Percentiles rank a stretch among this genome's conserved stretches.
Conservation (phyloP, 2,113 vertebrate species). For the human (Homo sapiens) region GRCh38 chr6:19560001-19560500, state of each 20-base stretch:
- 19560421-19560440: neutral
- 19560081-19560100: neutral
- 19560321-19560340: neutral
- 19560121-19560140: neutral
- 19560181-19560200: neutral
- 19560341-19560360: neutral
- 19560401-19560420: neutral
- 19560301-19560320: neutral
- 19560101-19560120: neutral
- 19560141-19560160: neutral
- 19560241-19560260: neutral
- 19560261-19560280: neutral
- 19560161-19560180: neutral
- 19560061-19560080: neutral
- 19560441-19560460: neutral
- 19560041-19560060: neutral
- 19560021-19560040: neutral
- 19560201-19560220: neutral
- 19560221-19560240: neutral
- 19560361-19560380: neutral
- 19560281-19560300: neutral
- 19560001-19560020: neutral
- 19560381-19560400: neutral
- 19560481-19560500: no score
- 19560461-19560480: no score